These are phyloP conservation scores for Typhlichthys eigenmanni DNA, from an alignment of 2,797 vertebrate species.

Conservation along the genomic window DNA sequence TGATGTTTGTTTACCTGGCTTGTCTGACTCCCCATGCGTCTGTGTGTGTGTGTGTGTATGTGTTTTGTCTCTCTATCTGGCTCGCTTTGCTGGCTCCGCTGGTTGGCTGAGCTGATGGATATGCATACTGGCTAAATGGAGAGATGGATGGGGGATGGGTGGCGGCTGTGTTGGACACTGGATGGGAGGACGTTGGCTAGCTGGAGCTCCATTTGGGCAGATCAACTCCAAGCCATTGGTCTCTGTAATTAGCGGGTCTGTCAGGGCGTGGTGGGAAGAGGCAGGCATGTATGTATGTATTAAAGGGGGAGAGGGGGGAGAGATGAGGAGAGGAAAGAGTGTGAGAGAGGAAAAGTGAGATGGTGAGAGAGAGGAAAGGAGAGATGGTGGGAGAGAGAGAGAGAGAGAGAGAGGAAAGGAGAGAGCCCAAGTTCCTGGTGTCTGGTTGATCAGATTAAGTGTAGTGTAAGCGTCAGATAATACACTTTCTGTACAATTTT, in stretches of 20 bases:
- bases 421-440: conserved; percentile 23
- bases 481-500: too few relatives aligned
- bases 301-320: neutral
- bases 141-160: conserved; percentile 53
- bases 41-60: neutral
- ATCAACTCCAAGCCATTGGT: conserved; percentile 75
- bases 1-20: conserved; percentile 78
- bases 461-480: too few relatives aligned
- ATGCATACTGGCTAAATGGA: conserved; percentile 72
- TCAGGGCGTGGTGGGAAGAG: conserved; percentile 61
- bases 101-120: conserved; percentile 72
- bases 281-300: conserved; percentile 21
- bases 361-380: too few relatives aligned
- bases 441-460: too few relatives aligned
- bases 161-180: conserved; percentile 25
- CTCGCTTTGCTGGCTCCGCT: conserved; percentile 67
- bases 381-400: conserved; percentile 23
- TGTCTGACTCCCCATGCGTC: conserved; percentile 50
- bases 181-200: conserved; percentile 51
- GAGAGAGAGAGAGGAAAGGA: conserved; percentile 13
- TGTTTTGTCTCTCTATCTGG: conserved; percentile 36
- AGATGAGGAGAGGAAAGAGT: too few relatives aligned
- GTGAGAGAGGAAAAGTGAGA: too few relatives aligned
- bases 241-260: conserved; percentile 73
- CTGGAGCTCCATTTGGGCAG: conserved; percentile 69